Conservation (phyloP, 2,888 invertebrate species). For the Pseudococcus longispinus region DNA sequence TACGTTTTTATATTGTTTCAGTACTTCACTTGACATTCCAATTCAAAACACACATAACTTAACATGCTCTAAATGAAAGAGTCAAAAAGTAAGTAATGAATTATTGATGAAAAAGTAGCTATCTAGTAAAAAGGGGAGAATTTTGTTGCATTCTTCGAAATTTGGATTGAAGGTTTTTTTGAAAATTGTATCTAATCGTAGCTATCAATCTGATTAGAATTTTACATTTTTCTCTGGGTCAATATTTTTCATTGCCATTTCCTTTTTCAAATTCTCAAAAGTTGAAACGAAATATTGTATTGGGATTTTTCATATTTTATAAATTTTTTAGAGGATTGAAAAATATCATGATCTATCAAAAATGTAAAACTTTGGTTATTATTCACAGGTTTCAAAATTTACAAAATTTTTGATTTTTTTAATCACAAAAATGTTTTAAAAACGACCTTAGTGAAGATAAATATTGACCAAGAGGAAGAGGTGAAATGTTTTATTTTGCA, state of each 20-base stretch:
- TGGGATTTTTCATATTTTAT: too few species aligned
- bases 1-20: slow-evolving; percentile 7
- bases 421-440: too few species aligned
- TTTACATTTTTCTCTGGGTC: background rate
- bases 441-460: background rate
- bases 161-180: background rate
- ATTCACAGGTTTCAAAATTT: too few species aligned
- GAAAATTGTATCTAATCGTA: background rate
- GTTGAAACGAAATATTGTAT: too few species aligned
- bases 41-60: background rate
- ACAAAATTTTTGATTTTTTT: too few species aligned
- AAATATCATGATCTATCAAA: too few species aligned
- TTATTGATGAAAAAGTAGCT: background rate
- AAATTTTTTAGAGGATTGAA: too few species aligned
- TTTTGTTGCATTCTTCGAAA: background rate
- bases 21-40: background rate
- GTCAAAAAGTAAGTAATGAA: background rate
- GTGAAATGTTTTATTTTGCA: background rate
- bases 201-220: background rate
- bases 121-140: background rate
- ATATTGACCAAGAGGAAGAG: background rate
- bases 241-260: background rate
- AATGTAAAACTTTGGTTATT: too few species aligned
- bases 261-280: background rate
- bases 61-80: slow-evolving; percentile 8